Evolutionary conservation across 2,797 vertebrate genomes (phyloP), one percentile per base, ranked within the genome.

Genomic region (Ctenopoma kingsleyae): DNA sequence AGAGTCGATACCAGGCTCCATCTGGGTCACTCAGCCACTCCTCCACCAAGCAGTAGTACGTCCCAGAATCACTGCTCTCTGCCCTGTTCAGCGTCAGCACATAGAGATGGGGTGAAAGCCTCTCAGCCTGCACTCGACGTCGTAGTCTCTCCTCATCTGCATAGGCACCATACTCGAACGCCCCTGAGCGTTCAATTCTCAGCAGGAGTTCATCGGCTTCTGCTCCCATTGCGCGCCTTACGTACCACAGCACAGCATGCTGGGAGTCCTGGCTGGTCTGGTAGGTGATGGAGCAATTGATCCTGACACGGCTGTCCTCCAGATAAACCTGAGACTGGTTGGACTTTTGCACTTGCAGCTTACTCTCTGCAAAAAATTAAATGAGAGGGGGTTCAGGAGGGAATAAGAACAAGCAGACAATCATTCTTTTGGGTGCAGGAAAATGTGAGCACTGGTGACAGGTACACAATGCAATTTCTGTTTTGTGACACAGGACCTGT

Each of bases 31-130:
- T 95, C 82, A 98, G 94, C 97, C 97, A 99, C 87, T 99, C 98
- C 85, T 99, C 97, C 91, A 99, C 98, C 0, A 97, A 94, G 90
- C 98, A 99, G 91, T 98, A 99, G 92, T 99, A 99, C 36, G 95
- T 97, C 68, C 97, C 98, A 0, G 96, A 97, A 84, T 99, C 98
- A 0, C 95, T 94, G 82, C 92, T 94, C 85, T 97, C 96, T 0
- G 97, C 96, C 19, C 95, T 93, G 91, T 97, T 97, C 65, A 99
- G 93, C 0, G 97, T 99, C 68, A 99, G 95, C 40, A 87, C 90
- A 2, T 94, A 95, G 30, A 94, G 91, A 3, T 89, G 88, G 0
- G 93, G 90, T 0, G 93, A 94, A 35, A 93, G 85, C 52, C 93
- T 87, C 90, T 98, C 97, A 0, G 97, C 95, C 91, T 98, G 98